Evolutionary conservation across 2,113 vertebrate genomes (phyloP).

Genomic region (Eurystomus gularis): DNA sequence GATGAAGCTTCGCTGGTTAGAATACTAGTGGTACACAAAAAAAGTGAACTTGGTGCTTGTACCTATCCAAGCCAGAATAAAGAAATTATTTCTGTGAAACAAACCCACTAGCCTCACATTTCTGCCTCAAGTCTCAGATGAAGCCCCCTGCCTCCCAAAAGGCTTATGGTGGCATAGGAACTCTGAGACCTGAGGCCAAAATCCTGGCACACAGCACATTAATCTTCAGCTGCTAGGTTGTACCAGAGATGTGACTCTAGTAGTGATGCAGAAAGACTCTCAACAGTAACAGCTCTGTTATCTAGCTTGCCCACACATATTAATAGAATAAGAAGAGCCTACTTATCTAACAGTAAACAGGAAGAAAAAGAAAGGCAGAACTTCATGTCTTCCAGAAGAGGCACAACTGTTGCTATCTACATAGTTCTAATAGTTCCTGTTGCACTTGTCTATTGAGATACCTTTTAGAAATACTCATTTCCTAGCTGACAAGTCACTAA

Average conservation of each 20-base stretch:
- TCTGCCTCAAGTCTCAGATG: neutral
- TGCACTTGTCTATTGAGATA: neutral
- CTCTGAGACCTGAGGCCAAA: neutral
- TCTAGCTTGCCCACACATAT: neutral
- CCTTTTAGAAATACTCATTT: neutral
- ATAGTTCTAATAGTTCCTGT: neutral
- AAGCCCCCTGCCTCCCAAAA: neutral
- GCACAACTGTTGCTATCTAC: neutral
- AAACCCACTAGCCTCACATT: neutral
- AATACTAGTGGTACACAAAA: neutral
- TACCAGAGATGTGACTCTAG: neutral
- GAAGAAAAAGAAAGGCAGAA: neutral
- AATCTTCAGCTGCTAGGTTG: neutral
- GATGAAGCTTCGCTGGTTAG: neutral
- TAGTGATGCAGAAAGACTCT: neutral
- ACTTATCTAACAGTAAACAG: neutral
- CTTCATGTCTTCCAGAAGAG: neutral
- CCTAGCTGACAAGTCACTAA: neutral
- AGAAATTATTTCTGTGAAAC: neutral
- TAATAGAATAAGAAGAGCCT: neutral
- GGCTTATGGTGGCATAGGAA: neutral
- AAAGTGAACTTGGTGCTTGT: neutral
- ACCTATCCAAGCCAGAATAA: neutral
- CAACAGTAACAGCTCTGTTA: neutral
- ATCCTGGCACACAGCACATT: neutral